Evolutionary conservation across 2,888 invertebrate species (phyloP).

Genomic region (Erebia epiphron): DNA sequence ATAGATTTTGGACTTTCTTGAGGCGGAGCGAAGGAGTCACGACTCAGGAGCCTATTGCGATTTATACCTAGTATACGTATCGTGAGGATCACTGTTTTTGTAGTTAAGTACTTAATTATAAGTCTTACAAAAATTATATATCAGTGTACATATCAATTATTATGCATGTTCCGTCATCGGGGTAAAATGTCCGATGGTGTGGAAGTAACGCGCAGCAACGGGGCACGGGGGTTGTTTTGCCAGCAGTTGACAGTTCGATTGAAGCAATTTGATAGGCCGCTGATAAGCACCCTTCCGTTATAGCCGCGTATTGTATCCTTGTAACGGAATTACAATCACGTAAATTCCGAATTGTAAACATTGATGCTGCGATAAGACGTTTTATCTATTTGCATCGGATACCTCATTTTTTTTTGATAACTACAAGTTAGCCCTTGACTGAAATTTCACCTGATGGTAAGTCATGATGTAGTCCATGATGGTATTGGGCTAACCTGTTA

Average conservation of each 20-base stretch:
- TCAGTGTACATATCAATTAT: constrained; percentile 56
- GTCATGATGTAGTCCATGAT: too few relatives aligned
- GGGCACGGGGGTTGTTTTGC: constrained; percentile 58
- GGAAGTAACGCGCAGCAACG: constrained; percentile 66
- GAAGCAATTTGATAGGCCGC: constrained; percentile 37
- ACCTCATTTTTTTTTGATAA: too few relatives aligned
- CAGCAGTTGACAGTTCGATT: constrained; percentile 37
- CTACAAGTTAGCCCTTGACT: too few relatives aligned
- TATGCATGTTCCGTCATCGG: constrained; percentile 67
- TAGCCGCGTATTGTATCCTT: constrained; percentile 8
- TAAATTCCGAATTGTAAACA: constrained; percentile 26
- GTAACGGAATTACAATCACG: constrained; percentile 13
- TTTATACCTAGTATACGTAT: too few relatives aligned
- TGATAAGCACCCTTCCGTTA: constrained; percentile 30
- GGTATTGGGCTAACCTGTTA: too few relatives aligned
- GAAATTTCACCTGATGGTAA: too few relatives aligned
- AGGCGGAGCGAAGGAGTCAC: too few relatives aligned
- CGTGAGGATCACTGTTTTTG: too few relatives aligned
- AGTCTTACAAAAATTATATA: not conserved
- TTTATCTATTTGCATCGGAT: too few relatives aligned
- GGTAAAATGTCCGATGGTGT: constrained; percentile 60
- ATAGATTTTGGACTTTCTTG: too few relatives aligned
- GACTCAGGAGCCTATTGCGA: too few relatives aligned
- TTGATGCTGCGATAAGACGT: not conserved
- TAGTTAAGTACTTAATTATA: too few relatives aligned